Percentiles rank a stretch among this genome's conserved stretches.
Evolutionary conservation across 2,113 vertebrate species (phyloP).

Genomic region (Chauna torquata): DNA sequence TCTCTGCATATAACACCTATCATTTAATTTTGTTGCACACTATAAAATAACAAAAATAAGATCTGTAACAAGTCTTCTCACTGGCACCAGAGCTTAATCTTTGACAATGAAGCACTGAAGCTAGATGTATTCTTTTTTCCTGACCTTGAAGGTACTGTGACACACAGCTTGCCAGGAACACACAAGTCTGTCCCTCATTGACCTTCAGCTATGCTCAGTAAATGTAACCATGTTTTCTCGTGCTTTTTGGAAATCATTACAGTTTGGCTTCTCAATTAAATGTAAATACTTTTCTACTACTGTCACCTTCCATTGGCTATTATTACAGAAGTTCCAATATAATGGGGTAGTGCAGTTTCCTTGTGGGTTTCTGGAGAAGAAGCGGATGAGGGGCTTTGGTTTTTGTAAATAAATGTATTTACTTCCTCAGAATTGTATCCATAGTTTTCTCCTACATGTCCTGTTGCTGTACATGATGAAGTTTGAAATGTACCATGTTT

Average conservation of each 20-base stretch:
- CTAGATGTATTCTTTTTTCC: neutral
- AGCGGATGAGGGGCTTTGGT: constrained; percentile 78
- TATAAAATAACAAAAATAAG: constrained; percentile 36
- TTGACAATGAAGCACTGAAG: constrained; percentile 29
- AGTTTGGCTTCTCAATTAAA: neutral
- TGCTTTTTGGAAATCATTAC: constrained; percentile 30
- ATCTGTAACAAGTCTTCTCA: constrained; percentile 64
- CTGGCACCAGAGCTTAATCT: constrained; percentile 26
- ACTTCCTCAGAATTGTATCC: constrained; percentile 69
- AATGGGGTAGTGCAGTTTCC: constrained; percentile 81
- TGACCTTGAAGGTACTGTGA: constrained; percentile 13
- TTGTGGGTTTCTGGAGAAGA: constrained; percentile 79
- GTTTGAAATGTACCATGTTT: constrained; percentile 80
- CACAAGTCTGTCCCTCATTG: neutral
- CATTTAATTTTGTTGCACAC: constrained; percentile 19
- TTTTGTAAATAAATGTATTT: constrained; percentile 74
- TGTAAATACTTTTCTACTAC: neutral
- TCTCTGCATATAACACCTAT: constrained; percentile 58
- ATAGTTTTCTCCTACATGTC: constrained; percentile 69
- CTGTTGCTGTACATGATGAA: constrained; percentile 70
- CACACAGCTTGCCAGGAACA: constrained; percentile 17
- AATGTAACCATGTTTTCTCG: constrained; percentile 39
- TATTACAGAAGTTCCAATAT: constrained; percentile 90
- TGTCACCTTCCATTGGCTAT: constrained; percentile 93
- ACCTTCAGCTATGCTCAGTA: constrained; percentile 48